These are phyloP conservation scores for Apodemia zela DNA, from an alignment of 2,888 invertebrate species.

Conservation along the genomic window DNA sequence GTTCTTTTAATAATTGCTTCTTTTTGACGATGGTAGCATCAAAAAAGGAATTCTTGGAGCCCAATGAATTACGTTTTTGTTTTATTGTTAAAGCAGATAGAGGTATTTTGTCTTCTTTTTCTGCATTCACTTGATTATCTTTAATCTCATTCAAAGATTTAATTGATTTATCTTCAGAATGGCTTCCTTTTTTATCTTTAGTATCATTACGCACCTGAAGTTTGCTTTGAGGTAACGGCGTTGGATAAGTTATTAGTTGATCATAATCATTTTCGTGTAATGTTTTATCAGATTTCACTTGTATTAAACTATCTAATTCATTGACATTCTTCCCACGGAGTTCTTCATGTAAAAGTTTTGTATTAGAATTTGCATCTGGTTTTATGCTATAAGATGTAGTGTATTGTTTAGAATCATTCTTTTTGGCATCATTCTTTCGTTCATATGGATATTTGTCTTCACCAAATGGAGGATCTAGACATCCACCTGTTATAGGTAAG, in stretches of 20 bases:
- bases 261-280: background rate
- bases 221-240: conserved; percentile 34
- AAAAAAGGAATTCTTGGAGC: background rate
- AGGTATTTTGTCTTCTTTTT: background rate
- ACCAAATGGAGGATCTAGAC: conserved; percentile 63
- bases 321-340: background rate
- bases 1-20: background rate
- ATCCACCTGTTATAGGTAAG: conserved; percentile 50
- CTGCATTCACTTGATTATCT: conserved; percentile 5
- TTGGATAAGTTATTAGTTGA: conserved; percentile 52
- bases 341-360: background rate
- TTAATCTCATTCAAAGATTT: conserved; percentile 25
- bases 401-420: background rate
- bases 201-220: background rate
- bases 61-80: background rate
- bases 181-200: background rate
- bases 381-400: background rate
- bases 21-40: background rate
- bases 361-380: background rate
- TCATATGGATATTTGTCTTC: conserved; percentile 60
- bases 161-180: conserved; percentile 23
- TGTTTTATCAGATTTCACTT: background rate
- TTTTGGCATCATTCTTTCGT: conserved; percentile 29
- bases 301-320: background rate
- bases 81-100: background rate